Base-by-base conservation (phyloP, 2,888 invertebrate species). In the Acronicta alni region DNA sequence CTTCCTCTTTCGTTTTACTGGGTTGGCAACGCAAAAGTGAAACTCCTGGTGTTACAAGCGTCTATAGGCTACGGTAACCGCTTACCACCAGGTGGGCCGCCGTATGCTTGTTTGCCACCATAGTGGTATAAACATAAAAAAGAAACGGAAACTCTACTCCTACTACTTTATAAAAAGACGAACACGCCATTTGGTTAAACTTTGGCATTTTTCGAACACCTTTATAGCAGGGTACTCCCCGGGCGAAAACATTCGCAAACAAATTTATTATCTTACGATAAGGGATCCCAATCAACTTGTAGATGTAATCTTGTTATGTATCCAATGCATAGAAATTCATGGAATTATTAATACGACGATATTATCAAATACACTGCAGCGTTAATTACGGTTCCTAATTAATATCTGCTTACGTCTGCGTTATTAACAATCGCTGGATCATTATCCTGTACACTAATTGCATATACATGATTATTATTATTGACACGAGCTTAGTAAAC, bases 321-420 rank as follows among this genome's bases (percentile, higher is more conserved):
- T 35, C n/a, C n/a, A n/a, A n/a, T 0, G 35, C 8, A n/a, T n/a
- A 12, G 2, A 35, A n/a, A n/a, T 14, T 35, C 8, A n/a, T n/a
- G 7, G n/a, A 35, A 35, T n/a, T 14, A 32, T 32, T 35, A 35
- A 4, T n/a, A 35, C n/a, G 8, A n/a, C 6, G 35, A n/a, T 35
- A 32, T 32, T 32, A 32, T 32, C 12, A 7, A n/a, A 14, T 3
- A n/a, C 30, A 35, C n/a, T n/a, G 14, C 35, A 35, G 35, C 5
- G 6, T 35, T 35, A n/a, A 35, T 35, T 4, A 35, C n/a, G n/a
- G 14, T 35, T 35, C n/a, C 35, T n/a, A 35, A 35, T 35, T 35
- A 35, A 35, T 35, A 35, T n/a, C 35, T n/a, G n/a, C 35, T 35
- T 35, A 35, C 35, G 35, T 35, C 32, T 32, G 35, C 35, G 6